phyloP scores from a whole-genome alignment of 2,797 vertebrate genomes.

The Kryptolebias ocellatus region DNA sequence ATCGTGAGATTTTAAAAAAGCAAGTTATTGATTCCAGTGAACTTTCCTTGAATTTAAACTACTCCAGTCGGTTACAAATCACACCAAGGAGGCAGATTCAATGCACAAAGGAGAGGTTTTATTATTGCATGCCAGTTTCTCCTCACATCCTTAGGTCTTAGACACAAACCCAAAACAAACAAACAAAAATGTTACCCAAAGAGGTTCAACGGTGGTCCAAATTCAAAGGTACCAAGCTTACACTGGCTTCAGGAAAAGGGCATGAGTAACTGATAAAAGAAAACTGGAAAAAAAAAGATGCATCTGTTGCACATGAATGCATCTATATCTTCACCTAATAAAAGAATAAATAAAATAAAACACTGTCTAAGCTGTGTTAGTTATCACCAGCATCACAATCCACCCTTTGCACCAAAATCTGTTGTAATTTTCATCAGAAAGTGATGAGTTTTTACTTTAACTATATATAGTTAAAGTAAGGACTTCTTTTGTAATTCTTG shows the following conservation, averaged over 20 bases:
- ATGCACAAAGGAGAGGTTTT: constrained; percentile 73
- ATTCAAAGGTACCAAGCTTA: constrained; percentile 29
- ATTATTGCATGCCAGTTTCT: constrained; percentile 79
- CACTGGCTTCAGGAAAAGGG: constrained; percentile 20
- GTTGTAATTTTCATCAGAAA: constrained; percentile 15
- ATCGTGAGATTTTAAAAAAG: background rate
- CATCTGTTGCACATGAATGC: too few species aligned
- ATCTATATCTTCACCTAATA: too few species aligned
- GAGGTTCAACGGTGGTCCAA: constrained; percentile 31
- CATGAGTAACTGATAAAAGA: background rate
- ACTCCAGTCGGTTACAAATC: constrained; percentile 34
- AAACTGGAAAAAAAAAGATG: background rate
- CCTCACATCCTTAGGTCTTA: constrained; percentile 24
- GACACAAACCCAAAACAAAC: background rate
- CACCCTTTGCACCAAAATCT: background rate
- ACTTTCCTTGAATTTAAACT: constrained; percentile 4
- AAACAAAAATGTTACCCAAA: constrained; percentile 27
- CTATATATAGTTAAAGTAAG: constrained; percentile 7
- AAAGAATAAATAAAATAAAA: background rate
- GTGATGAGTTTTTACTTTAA: constrained; percentile 22
- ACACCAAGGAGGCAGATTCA: constrained; percentile 35
- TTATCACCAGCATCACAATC: constrained; percentile 26
- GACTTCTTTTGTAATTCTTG: background rate
- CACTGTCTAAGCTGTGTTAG: constrained; percentile 8
- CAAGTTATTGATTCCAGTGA: constrained; percentile 35